These are phyloP conservation scores for Microcebus ravelobensis DNA, from an alignment of 2,113 vertebrate species.

Conservation along the genomic window DNA sequence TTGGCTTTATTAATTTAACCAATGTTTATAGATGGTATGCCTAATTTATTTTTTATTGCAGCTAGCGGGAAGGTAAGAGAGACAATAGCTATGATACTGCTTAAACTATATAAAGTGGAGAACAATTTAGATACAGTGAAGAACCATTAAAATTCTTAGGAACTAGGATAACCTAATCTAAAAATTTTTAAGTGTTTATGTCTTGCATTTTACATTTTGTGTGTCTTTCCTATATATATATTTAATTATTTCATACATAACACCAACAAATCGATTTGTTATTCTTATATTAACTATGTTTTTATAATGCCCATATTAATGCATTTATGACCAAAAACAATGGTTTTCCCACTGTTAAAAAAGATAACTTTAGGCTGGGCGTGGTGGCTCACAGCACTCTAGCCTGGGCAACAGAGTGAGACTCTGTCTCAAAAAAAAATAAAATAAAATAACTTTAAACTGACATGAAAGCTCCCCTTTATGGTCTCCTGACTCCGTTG, in stretches of 20 bases:
- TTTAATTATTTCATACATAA: background rate
- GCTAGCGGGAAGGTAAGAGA: background rate
- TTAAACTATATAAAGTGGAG: background rate
- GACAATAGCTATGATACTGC: background rate
- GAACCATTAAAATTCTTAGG: slow-evolving; percentile 6
- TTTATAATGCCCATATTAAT: background rate
- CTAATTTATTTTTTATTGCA: background rate
- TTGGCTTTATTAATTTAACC: background rate
- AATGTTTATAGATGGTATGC: background rate
- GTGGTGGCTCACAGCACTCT: too few species aligned
- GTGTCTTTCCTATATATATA: background rate
- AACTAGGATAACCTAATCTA: background rate
- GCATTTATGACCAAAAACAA: background rate
- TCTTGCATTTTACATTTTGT: background rate
- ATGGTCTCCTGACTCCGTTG: background rate
- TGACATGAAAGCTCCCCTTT: background rate
- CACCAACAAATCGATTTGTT: background rate
- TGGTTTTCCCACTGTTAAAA: background rate
- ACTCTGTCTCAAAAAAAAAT: too few species aligned
- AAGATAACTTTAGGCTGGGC: background rate
- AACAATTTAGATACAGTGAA: background rate
- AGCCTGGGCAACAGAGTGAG: too few species aligned
- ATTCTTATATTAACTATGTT: background rate
- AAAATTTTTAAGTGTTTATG: background rate
- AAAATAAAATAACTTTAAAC: background rate